Evolutionary conservation across 2,797 vertebrate genomes (phyloP).

Genomic region (Amphiprion clarkii): DNA sequence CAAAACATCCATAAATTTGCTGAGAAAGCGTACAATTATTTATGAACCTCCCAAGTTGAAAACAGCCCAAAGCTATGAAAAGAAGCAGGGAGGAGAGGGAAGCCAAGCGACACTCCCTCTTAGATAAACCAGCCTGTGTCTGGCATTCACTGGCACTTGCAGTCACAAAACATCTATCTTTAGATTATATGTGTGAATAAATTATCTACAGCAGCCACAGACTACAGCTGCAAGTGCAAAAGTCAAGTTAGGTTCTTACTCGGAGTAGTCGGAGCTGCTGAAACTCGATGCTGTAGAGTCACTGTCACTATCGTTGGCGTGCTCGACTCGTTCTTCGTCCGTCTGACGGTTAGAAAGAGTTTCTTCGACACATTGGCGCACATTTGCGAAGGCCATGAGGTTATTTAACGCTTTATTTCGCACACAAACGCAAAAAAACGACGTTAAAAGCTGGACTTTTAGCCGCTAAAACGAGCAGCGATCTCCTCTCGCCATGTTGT

Average conservation of each 20-base stretch:
- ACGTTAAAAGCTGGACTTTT: background rate
- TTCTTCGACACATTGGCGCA: background rate
- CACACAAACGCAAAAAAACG: background rate
- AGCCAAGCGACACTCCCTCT: constrained; percentile 18
- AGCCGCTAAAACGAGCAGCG: background rate
- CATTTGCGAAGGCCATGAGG: constrained; percentile 54
- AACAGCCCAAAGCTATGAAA: constrained; percentile 60
- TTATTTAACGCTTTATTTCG: background rate
- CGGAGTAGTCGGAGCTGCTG: constrained; percentile 74
- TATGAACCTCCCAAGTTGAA: constrained; percentile 78
- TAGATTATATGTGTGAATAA: background rate
- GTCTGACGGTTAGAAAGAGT: background rate
- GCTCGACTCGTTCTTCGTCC: constrained; percentile 5
- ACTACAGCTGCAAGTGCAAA: background rate
- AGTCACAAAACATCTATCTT: background rate
- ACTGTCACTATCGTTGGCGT: constrained; percentile 32
- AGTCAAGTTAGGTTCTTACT: constrained; percentile 76
- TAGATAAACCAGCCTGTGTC: background rate
- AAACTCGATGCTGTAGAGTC: constrained; percentile 72
- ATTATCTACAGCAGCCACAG: background rate
- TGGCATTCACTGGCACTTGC: background rate
- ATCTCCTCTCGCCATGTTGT: constrained; percentile 74
- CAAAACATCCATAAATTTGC: constrained; percentile 72
- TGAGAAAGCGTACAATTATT: constrained; percentile 80
- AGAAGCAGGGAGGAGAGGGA: background rate